phyloP scores from a whole-genome alignment of 2,797 vertebrate genomes.

The Anguilla marmorata region DNA sequence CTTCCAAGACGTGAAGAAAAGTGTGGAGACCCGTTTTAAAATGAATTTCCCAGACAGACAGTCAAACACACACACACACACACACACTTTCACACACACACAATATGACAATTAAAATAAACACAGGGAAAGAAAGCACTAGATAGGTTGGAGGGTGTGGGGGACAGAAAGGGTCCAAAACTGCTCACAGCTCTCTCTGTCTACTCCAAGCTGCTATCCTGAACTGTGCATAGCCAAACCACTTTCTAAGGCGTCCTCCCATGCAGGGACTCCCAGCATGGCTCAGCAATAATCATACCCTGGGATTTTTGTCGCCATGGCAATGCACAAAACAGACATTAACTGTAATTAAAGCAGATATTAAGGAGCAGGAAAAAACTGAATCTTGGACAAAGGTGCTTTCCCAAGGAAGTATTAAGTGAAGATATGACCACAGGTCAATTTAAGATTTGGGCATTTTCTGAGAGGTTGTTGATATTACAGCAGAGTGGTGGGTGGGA shows the following conservation, averaged over 20 bases:
- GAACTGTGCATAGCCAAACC: neutral
- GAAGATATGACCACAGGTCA: neutral
- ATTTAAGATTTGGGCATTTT: neutral
- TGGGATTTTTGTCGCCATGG: neutral
- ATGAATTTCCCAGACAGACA: neutral
- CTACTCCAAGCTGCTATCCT: neutral
- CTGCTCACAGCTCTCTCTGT: neutral
- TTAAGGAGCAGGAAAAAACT: neutral
- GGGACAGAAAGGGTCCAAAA: neutral
- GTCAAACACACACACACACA: neutral
- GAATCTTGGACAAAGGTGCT: neutral
- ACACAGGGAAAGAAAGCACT: neutral
- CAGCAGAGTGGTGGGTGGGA: neutral
- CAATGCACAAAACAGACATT: neutral
- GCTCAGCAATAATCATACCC: neutral
- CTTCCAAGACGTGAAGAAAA: neutral
- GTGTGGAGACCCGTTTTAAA: neutral
- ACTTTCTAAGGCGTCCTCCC: neutral
- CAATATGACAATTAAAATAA: neutral
- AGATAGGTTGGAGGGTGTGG: neutral
- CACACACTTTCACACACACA: neutral
- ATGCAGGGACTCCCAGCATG: neutral
- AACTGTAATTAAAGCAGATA: neutral
- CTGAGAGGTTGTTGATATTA: neutral
- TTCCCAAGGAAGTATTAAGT: neutral